phyloP scores from a whole-genome alignment of 2,797 vertebrate species.

The Leontopithecus rosalia region DNA sequence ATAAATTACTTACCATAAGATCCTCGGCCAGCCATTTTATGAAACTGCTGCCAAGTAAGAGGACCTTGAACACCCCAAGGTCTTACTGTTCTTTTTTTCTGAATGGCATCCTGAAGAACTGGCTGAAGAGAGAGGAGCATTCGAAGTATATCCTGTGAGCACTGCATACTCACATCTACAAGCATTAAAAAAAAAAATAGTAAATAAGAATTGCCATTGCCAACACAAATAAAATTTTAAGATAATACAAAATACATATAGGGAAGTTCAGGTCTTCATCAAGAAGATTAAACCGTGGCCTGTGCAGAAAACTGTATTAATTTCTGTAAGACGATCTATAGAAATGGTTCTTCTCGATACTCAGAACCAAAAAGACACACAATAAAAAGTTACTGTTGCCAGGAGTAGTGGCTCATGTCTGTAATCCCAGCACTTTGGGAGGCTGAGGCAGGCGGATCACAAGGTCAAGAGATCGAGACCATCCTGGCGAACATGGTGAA shows the following conservation, averaged over 20 bases:
- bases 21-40: slow-evolving; percentile 99
- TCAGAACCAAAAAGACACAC: background rate
- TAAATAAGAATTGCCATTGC: slow-evolving; percentile 37
- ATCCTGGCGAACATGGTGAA: no score
- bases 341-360: background rate
- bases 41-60: slow-evolving; percentile 99
- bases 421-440: no score
- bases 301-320: background rate
- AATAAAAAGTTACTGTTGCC: background rate
- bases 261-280: background rate
- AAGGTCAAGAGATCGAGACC: no score
- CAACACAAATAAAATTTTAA: slow-evolving; percentile 33
- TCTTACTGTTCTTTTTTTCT: slow-evolving; percentile 96
- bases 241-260: background rate
- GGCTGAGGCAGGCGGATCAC: no score
- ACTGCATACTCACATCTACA: slow-evolving; percentile 95
- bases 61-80: slow-evolving; percentile 99
- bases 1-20: slow-evolving; percentile 92
- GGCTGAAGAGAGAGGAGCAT: slow-evolving; percentile 98
- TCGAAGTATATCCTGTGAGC: slow-evolving; percentile 98
- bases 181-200: slow-evolving; percentile 69
- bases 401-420: no score
- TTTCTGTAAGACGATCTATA: background rate
- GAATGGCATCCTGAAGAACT: slow-evolving; percentile 97
- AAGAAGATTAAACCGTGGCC: background rate